Conservation (phyloP, 2,888 invertebrate species). For the Plagodis dolabraria region DNA sequence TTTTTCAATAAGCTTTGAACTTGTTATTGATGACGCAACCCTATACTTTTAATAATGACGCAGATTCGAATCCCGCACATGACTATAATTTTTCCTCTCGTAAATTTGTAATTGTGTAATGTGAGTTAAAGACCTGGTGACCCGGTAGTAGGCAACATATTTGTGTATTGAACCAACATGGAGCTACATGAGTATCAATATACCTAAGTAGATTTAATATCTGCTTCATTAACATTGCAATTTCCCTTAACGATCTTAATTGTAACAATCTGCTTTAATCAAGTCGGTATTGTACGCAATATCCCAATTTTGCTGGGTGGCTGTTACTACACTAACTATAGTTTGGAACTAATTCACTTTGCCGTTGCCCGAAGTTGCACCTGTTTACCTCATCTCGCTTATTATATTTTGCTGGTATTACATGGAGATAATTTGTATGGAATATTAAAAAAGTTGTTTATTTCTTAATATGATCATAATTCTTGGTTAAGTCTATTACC, state of each 20-base stretch:
- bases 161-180: neutral
- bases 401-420: slow-evolving; percentile 8
- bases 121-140: no score
- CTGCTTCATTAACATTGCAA: slow-evolving; percentile 18
- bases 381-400: slow-evolving; percentile 18
- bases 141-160: neutral
- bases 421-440: neutral
- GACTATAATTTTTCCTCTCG: no score
- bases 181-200: no score
- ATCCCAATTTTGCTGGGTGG: slow-evolving; percentile 21
- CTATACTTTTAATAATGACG: no score
- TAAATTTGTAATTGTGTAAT: no score
- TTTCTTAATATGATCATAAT: no score
- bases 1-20: no score
- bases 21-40: no score
- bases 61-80: no score
- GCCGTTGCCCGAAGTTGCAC: slow-evolving; percentile 7
- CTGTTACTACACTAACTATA: slow-evolving; percentile 14
- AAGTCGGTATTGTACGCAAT: slow-evolving; percentile 19
- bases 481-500: no score
- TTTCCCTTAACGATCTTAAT: slow-evolving; percentile 12
- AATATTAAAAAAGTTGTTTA: no score
- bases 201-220: neutral
- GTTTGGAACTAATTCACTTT: slow-evolving; percentile 28
- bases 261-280: slow-evolving; percentile 24